phyloP scores from a whole-genome alignment of 2,888 invertebrate species.

The Rosalia funebris region DNA sequence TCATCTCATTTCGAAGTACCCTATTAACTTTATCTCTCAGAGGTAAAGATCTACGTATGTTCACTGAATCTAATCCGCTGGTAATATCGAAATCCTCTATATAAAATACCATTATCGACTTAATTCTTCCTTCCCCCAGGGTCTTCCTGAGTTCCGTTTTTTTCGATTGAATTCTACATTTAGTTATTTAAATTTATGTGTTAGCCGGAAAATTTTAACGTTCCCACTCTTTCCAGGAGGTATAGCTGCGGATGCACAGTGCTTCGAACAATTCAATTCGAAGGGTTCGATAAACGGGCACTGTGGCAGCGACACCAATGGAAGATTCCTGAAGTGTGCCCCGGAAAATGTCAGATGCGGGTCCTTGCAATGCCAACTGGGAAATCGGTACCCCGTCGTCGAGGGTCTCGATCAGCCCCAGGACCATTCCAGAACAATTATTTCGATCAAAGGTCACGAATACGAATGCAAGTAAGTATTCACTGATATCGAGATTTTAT shows the following conservation, averaged over 20 bases:
- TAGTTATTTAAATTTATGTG: slow-evolving; percentile 25
- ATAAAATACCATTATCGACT: no score
- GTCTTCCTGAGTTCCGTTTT: slow-evolving; percentile 1
- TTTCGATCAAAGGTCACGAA: slow-evolving; percentile 87
- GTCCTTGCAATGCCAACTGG: slow-evolving; percentile 92
- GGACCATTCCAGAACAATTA: slow-evolving; percentile 87
- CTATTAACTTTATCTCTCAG: no score
- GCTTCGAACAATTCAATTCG: slow-evolving; percentile 95
- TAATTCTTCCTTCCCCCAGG: slow-evolving; percentile 6
- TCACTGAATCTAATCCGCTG: no score
- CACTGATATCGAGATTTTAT: no score
- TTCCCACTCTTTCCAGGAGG: slow-evolving; percentile 65
- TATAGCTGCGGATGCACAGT: slow-evolving; percentile 83
- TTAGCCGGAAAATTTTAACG: slow-evolving; percentile 8
- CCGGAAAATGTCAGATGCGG: slow-evolving; percentile 87
- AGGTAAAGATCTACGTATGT: no score
- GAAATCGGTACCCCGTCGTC: slow-evolving; percentile 83
- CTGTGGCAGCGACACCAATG: slow-evolving; percentile 83
- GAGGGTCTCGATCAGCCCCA: slow-evolving; percentile 79
- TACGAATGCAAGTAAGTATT: slow-evolving; percentile 95
- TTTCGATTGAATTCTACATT: background rate
- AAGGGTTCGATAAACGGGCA: slow-evolving; percentile 96
- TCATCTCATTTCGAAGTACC: no score
- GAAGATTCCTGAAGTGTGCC: slow-evolving; percentile 86
- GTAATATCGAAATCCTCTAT: no score